Percentiles rank a stretch among this genome's conserved stretches.
These are phyloP conservation scores for Parapristionchus giblindavisi DNA, from an alignment of 2,888 invertebrate species.

Conservation along the genomic window DNA sequence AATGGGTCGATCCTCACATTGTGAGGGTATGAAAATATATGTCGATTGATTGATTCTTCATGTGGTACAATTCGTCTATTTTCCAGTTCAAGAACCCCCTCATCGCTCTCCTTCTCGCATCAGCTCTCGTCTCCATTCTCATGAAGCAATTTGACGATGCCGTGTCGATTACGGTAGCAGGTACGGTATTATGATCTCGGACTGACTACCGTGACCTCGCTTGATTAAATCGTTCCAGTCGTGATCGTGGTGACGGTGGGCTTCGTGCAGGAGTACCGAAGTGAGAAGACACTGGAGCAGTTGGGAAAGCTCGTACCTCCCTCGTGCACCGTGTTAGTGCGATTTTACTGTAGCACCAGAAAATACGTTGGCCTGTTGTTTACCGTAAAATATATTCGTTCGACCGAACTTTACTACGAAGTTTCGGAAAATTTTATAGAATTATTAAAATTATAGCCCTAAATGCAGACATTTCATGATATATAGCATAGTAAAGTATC, in stretches of 20 bases:
- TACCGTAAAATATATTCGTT: not conserved
- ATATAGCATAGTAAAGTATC: no score
- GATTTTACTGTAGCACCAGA: not conserved
- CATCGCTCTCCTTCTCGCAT: constrained; percentile 89
- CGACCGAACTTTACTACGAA: not conserved
- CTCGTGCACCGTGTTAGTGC: constrained; percentile 75
- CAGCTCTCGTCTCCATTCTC: constrained; percentile 88
- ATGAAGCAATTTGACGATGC: constrained; percentile 99
- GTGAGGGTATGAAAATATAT: not conserved
- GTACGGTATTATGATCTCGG: not conserved
- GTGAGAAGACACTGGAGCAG: constrained; percentile 96
- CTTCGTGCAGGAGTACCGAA: constrained; percentile 95
- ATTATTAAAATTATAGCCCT: not conserved
- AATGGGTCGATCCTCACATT: not conserved
- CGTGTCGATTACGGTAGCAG: constrained; percentile 88
- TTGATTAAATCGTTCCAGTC: constrained; percentile 72
- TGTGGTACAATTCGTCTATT: not conserved
- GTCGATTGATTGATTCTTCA: not conserved
- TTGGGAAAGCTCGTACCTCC: constrained; percentile 96
- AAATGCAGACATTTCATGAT: no score
- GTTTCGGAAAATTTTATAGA: not conserved
- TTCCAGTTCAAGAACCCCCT: constrained; percentile 94
- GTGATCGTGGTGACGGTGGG: constrained; percentile 97
- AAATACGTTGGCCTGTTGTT: not conserved
- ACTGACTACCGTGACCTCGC: not conserved